Evolutionary conservation across 2,888 invertebrate species (phyloP), one percentile per base, ranked within the genome.

Genomic region (Aricia artaxerxes): DNA sequence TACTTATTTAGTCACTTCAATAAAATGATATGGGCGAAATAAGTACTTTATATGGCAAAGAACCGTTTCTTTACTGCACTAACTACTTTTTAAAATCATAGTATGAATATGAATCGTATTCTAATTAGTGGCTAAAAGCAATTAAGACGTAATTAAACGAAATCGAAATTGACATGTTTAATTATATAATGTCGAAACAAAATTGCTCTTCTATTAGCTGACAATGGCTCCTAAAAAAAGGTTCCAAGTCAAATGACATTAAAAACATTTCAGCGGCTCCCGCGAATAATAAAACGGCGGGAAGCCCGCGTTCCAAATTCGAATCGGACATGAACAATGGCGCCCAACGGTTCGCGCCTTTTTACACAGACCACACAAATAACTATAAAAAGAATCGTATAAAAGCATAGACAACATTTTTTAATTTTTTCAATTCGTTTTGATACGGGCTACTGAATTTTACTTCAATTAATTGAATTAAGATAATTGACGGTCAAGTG

Each of bases 201-300:
- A 79, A 79, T 79, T 75, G 61, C 78, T 79, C 81, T 87, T 44
- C 44, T 61, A 75, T 75, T 60, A 78, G 31, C 64, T 61, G 13
- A 79, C 80, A 82, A 82, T 82, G 82, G 73, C 7, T 85, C 86
- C 84, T 84, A 84, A 87, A 89, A 53, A 88, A 88, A 88, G 84
- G 83, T 84, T 82, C 84, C 83, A 84, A 88, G 89, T 89, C 88
- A 88, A 91, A 89, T 89, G 87, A 87, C 84, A 85, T 87, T 88
- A 90, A 88, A 90, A 88, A 84, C 81, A 85, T 89, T 91, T 91
- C 91, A 91, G 87, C 89, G 88, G 88, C 92, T 91, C 87, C 91
- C 91, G 89, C 92, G 88, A 91, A 92, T 91, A 93, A 93, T 88
- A 87, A 87, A 90, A 87, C 94, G 82, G 87, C 94, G 90, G 94